phyloP scores from a whole-genome alignment of 2,797 vertebrate genomes.

The Cynodonichthys magdalenae region DNA sequence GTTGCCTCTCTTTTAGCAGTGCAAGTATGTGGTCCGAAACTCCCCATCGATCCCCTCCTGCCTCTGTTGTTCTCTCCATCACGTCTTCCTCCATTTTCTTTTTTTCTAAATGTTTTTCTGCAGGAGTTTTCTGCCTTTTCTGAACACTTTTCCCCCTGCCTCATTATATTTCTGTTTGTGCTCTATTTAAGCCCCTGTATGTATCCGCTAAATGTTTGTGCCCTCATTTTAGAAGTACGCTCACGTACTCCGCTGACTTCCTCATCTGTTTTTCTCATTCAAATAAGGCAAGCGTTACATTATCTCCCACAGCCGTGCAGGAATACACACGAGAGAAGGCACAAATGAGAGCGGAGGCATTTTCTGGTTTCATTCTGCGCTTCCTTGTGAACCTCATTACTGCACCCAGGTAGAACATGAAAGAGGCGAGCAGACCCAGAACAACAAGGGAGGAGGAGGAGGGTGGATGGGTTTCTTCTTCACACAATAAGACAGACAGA shows the following conservation, averaged over 20 bases:
- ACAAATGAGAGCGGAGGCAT: conserved; percentile 35
- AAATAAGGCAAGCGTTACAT: conserved; percentile 20
- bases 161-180: conserved; percentile 47
- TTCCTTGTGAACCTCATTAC: conserved; percentile 57
- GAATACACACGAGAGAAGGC: neutral
- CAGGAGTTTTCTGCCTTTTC: conserved; percentile 21
- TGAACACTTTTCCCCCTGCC: conserved; percentile 20
- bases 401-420: conserved; percentile 43
- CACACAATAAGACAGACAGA: conserved; percentile 40
- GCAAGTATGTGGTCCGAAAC: conserved; percentile 33
- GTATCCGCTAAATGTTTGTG: conserved; percentile 40
- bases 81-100: neutral
- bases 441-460: conserved; percentile 13
- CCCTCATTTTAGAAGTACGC: conserved; percentile 3
- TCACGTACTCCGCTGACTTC: conserved; percentile 10
- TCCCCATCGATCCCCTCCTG: conserved; percentile 19
- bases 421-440: conserved; percentile 37
- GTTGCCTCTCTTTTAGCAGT: conserved; percentile 13
- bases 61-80: conserved; percentile 11
- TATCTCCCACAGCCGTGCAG: neutral
- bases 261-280: conserved; percentile 19
- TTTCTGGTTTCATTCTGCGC: conserved; percentile 37
- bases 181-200: conserved; percentile 35
- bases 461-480: conserved; percentile 18
- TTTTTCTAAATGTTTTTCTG: conserved; percentile 16